phyloP scores from a whole-genome alignment of 2,113 vertebrate genomes.

The Gymnobelideus leadbeateri region DNA sequence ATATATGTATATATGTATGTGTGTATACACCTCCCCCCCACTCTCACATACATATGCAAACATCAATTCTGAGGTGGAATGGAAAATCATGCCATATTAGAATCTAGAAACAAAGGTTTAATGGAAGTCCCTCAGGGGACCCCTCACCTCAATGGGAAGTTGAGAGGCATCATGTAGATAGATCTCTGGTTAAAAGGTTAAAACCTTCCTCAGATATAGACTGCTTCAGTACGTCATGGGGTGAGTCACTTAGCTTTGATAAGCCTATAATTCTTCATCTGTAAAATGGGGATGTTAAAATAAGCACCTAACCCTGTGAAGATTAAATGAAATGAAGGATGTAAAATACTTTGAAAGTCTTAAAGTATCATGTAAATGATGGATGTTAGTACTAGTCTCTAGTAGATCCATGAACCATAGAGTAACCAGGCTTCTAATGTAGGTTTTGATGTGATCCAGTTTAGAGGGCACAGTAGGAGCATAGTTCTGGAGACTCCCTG shows the following conservation, averaged over 20 bases:
- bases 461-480: background rate
- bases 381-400: background rate
- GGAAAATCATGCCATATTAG: background rate
- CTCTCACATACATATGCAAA: no score
- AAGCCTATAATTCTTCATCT: background rate
- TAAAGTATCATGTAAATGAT: background rate
- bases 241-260: background rate
- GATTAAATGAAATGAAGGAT: background rate
- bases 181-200: background rate
- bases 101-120: background rate
- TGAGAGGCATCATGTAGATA: background rate
- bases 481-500: conserved; percentile 70
- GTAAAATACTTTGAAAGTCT: background rate
- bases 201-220: background rate
- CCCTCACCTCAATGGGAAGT: background rate
- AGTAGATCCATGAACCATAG: background rate
- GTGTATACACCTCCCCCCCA: no score
- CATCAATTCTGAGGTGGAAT: background rate
- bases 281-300: background rate
- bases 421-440: background rate
- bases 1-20: no score
- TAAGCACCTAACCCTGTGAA: background rate
- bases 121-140: background rate
- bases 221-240: background rate
- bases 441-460: background rate